Base-by-base conservation (phyloP, 2,888 invertebrate genomes). In the Strigamia transsilvanica region DNA sequence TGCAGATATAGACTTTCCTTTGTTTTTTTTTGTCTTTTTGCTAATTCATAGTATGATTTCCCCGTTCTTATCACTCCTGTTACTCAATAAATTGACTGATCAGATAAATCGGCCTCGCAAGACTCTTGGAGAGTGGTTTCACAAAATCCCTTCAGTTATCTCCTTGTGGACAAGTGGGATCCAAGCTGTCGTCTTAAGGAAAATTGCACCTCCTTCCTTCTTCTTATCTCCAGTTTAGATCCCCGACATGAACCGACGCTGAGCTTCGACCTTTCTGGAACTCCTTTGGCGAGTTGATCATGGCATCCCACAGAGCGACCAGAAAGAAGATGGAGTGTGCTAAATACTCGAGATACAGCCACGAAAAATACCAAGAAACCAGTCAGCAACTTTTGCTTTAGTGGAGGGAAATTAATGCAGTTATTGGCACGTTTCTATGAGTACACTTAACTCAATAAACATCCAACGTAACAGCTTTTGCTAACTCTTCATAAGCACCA, bases 401-500 rank as follows among this genome's bases (percentile, higher is more conserved):
- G 5, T 23, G 21, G 23, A 23, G 23, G 7, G 32, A 21, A 2
- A 15, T 32, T 9, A 15, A 7, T 6, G n/a, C 6, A 2, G 66
- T 6, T 10, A 27, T 66, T 66, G 66, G 66, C 66, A 66, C 66
- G 66, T 66, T 66, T 23, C 27, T 51, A 23, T 32, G 23, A 7
- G 66, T 51, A 61, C 66, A 27, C 66, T 27, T 66, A 66, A 51
- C 51, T 51, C 51, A 18, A 66, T 66, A 66, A 66, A 66, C 23
- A 66, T 66, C 66, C 27, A 66, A 32, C 66, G 66, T 7, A 66
- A 32, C 66, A 27, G 27, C 27, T 66, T 66, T 66, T 66, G 27
- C 66, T 32, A 66, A 66, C 66, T 23, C 66, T 66, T 66, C 66
- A 66, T 27, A 66, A 66, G 27, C 66, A 66, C 27, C 66, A 66